Conservation (phyloP, 30 jellyfish, hydroid and myxozoan species). For the Morbakka virulenta region DNA sequence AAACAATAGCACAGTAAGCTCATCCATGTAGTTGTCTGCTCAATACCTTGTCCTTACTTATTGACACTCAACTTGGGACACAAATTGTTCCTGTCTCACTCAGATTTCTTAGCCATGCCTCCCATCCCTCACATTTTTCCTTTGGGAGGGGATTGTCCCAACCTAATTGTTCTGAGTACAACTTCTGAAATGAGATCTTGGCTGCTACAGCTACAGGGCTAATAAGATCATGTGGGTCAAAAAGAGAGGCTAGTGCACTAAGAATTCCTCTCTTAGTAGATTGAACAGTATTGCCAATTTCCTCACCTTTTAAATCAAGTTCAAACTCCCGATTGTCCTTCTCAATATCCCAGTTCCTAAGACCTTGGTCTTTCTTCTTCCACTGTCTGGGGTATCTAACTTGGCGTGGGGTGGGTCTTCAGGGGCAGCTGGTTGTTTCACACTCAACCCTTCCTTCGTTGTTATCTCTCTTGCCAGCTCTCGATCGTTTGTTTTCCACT, state of each 20-base stretch:
- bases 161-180: neutral
- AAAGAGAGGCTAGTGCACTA: conserved; percentile 2
- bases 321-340: conserved; percentile 12
- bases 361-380: conserved; percentile 10
- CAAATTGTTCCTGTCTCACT: neutral
- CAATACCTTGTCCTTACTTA: neutral
- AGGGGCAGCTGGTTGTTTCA: neutral
- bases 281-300: conserved; percentile 13
- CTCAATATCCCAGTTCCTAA: conserved; percentile 41
- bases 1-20: neutral
- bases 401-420: conserved; percentile 35
- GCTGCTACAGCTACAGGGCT: conserved; percentile 11
- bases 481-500: conserved; percentile 46
- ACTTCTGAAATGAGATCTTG: neutral
- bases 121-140: neutral
- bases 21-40: neutral
- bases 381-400: neutral
- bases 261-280: conserved; percentile 1
- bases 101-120: neutral
- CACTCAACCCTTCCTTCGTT: conserved; percentile 6
- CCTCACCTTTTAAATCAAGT: conserved; percentile 14
- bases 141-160: conserved; percentile 10
- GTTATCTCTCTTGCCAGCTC: conserved; percentile 36
- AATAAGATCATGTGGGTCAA: conserved; percentile 1
- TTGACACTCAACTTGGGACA: neutral